These are phyloP conservation scores for Polydrusus cervinus DNA, from an alignment of 2,888 invertebrate species.

Conservation along the genomic window DNA sequence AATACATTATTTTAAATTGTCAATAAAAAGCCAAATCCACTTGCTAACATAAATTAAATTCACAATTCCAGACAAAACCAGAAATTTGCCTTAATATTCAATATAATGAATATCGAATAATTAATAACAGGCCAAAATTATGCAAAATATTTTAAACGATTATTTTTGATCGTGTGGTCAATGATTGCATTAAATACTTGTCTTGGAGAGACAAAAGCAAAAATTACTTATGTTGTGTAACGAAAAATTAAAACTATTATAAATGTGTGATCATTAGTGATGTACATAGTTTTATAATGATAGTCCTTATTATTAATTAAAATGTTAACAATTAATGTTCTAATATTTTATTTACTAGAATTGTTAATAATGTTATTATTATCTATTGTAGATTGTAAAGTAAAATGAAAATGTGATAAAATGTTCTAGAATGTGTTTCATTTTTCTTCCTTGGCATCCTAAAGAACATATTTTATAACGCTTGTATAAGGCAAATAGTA, in stretches of 20 bases:
- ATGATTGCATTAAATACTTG: constrained; percentile 7
- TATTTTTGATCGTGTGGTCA: constrained; percentile 3
- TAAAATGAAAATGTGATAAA: constrained; percentile 61
- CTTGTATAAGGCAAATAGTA: too few relatives aligned
- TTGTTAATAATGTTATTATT: constrained; percentile 67
- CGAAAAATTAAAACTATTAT: constrained; percentile 44
- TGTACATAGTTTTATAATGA: constrained; percentile 68
- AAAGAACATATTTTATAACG: too few relatives aligned
- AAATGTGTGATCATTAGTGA: constrained; percentile 51
- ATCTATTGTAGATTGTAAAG: constrained; percentile 63
- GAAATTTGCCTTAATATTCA: too few relatives aligned
- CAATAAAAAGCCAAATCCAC: too few relatives aligned
- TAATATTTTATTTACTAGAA: constrained; percentile 65
- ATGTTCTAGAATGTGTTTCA: constrained; percentile 26
- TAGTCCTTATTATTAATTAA: constrained; percentile 62
- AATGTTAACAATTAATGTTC: constrained; percentile 62
- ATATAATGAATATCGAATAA: too few relatives aligned
- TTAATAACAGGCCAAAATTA: too few relatives aligned
- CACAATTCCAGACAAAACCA: too few relatives aligned
- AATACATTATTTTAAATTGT: too few relatives aligned
- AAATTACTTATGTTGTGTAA: constrained; percentile 39
- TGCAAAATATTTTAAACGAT: not conserved
- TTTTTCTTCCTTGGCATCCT: constrained; percentile 3
- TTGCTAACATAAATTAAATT: too few relatives aligned
- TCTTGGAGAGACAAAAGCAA: constrained; percentile 27